Base-by-base conservation (phyloP, 2,113 vertebrate species). In the Thomomys bottae region DNA sequence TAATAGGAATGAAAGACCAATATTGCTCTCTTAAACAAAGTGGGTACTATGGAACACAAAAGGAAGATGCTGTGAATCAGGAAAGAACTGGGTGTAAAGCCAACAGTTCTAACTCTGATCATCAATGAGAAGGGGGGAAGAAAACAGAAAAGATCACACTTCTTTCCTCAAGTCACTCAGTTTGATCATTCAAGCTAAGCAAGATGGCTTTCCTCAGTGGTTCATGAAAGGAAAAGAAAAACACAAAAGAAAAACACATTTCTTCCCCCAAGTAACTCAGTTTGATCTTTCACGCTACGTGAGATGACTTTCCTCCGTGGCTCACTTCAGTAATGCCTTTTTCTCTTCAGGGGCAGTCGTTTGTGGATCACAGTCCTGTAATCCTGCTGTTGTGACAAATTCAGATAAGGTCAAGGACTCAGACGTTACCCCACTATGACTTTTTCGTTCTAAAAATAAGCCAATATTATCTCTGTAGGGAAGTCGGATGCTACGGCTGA, bases 401-500 rank as follows among this genome's bases (percentile, higher is more conserved):
- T 97, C 88, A 88, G 96, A 73, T 59, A 98, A 98, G 36, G 98
- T 98, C 88, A 99, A 97, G 66, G 89, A 79, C 92, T 99, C 98
- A n/a, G 98, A 97, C 64, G 38, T 94, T 81, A 92, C 73, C 64
- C 99, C 98, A 1, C 96, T 98, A 18, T 42, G 96, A 83, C 98
- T 97, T 97, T 99, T 99, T 54, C 6, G 93, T 96, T 99, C 98
- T 90, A 99, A 94, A 96, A 98, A 99, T 94, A 99, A 97, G 70
- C 97, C 98, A 90, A 95, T 40, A 45, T 90, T 95, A 95, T 99
- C 99, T 92, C 97, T 97, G 45, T 90, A 98, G 1, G 98, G 98
- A 84, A 99, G 98, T 7, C 97, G 91, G 85, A 99, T 97, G 97
- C 97, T 98, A 88, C 97, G 97, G 49, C 45, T 98, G 97, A 98